phyloP scores from a whole-genome alignment of 2,888 invertebrate genomes.

The Endotricha flammealis region DNA sequence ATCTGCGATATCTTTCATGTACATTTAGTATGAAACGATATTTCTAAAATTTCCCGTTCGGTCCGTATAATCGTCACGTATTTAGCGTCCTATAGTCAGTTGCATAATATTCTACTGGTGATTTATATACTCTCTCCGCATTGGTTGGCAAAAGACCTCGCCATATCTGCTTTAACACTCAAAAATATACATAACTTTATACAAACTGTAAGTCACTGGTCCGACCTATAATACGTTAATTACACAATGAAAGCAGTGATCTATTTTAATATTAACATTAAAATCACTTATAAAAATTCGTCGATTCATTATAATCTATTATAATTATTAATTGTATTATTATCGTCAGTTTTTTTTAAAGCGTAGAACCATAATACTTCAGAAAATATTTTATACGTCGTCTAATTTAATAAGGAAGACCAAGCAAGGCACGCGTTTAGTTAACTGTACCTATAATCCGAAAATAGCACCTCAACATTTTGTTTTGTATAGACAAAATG shows the following conservation, averaged over 20 bases:
- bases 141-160: no score
- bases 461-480: constrained; percentile 46
- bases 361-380: constrained; percentile 73
- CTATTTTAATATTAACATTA: constrained; percentile 25
- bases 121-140: no score
- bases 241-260: constrained; percentile 41
- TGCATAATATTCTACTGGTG: no score
- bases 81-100: no score
- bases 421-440: constrained; percentile 59
- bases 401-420: constrained; percentile 56
- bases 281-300: constrained; percentile 41
- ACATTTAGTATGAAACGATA: no score
- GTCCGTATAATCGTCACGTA: no score
- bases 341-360: constrained; percentile 66
- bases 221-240: constrained; percentile 33
- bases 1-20: no score
- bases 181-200: constrained; percentile 19
- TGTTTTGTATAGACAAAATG: constrained; percentile 15
- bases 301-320: constrained; percentile 30
- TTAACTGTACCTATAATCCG: no score
- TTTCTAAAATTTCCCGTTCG: no score
- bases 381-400: constrained; percentile 37
- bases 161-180: no score
- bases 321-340: constrained; percentile 36
- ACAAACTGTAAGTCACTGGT: constrained; percentile 37